Conservation (phyloP, 2,797 vertebrate genomes). For the Lepilemur septentrionalis region DNA sequence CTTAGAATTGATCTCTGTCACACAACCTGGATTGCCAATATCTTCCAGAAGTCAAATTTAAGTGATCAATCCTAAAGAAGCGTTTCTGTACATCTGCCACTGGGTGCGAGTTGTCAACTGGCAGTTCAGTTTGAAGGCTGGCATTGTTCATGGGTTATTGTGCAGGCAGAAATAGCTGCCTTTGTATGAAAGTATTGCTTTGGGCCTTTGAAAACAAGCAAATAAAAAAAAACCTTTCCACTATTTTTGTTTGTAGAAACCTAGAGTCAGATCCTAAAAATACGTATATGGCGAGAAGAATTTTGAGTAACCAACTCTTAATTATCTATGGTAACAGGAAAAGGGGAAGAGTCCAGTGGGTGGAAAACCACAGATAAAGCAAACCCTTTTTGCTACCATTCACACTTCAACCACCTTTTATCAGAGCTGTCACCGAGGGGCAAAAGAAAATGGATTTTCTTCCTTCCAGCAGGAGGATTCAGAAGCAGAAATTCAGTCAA, state of each 20-base stretch:
- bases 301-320: background rate
- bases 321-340: background rate
- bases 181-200: background rate
- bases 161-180: background rate
- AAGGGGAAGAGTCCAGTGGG: background rate
- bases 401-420: background rate
- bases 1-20: background rate
- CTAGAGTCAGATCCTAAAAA: constrained; percentile 1
- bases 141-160: background rate
- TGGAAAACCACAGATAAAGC: background rate
- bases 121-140: background rate
- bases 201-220: background rate
- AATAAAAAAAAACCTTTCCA: constrained; percentile 10
- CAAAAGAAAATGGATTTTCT: constrained; percentile 37
- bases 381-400: background rate
- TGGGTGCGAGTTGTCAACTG: background rate
- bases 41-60: background rate
- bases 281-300: background rate
- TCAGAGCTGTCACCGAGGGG: background rate
- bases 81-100: background rate
- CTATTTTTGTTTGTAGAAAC: constrained; percentile 34
- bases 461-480: constrained; percentile 35
- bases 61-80: background rate
- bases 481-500: background rate
- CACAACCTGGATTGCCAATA: background rate